phyloP scores from a whole-genome alignment of 2,797 vertebrate genomes.

The Cuculus canorus region DNA sequence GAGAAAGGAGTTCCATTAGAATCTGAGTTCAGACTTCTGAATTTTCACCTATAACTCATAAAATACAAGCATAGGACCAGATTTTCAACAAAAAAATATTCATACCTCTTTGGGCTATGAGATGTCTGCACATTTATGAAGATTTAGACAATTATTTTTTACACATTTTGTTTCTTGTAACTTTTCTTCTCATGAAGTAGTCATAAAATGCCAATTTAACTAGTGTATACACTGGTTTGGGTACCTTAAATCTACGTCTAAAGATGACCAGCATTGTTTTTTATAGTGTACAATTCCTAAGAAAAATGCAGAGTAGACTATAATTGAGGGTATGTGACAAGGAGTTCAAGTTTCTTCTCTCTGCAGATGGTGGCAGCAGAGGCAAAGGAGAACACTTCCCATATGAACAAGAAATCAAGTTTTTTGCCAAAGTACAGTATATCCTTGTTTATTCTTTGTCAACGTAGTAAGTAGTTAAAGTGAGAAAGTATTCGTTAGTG shows the following conservation, averaged over 20 bases:
- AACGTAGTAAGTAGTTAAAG: neutral
- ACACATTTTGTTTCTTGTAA: neutral
- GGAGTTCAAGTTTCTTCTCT: constrained; percentile 54
- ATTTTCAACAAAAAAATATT: neutral
- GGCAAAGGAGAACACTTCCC: constrained; percentile 87
- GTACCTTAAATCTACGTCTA: neutral
- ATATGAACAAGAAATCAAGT: constrained; percentile 95
- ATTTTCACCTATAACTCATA: neutral
- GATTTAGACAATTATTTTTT: neutral
- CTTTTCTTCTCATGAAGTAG: neutral
- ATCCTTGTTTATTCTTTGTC: constrained; percentile 42
- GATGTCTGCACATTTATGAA: neutral
- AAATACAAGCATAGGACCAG: neutral
- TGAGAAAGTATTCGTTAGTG: constrained; percentile 1
- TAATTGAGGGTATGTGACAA: neutral
- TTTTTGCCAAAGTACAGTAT: constrained; percentile 93
- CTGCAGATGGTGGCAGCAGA: constrained; percentile 84
- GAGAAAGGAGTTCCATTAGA: neutral
- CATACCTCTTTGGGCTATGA: neutral
- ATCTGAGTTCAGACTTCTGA: neutral
- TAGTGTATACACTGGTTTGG: neutral
- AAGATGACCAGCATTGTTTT: neutral
- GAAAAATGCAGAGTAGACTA: neutral
- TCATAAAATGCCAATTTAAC: neutral
- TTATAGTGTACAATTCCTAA: neutral